Conservation (phyloP, 2,888 invertebrate genomes). For the Aspidapion aeneum region DNA sequence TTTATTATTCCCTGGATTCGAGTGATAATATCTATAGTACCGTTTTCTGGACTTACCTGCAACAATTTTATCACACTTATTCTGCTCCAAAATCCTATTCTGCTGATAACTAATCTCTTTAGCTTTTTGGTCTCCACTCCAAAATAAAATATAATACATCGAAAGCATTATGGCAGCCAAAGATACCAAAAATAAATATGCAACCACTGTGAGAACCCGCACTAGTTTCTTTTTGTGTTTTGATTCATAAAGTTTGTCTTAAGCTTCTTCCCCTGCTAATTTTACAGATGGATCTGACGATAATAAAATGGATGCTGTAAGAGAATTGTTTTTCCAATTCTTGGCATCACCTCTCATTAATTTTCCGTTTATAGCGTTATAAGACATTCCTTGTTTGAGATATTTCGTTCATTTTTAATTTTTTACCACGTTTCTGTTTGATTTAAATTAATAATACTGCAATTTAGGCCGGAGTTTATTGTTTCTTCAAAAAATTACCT, state of each 20-base stretch:
- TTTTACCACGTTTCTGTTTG: too few relatives aligned
- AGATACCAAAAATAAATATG: slow-evolving; percentile 92
- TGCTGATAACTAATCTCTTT: slow-evolving; percentile 18
- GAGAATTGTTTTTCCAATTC: slow-evolving; percentile 35
- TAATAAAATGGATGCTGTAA: slow-evolving; percentile 21
- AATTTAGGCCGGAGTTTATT: too few relatives aligned
- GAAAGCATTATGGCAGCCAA: slow-evolving; percentile 91
- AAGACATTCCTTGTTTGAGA: slow-evolving; percentile 49
- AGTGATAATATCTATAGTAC: too few relatives aligned
- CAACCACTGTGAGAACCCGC: slow-evolving; percentile 87
- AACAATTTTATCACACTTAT: slow-evolving; percentile 33
- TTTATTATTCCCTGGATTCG: too few relatives aligned
- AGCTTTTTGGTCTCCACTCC: slow-evolving; percentile 70
- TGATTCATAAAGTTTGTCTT: slow-evolving; percentile 73
- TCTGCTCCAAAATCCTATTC: slow-evolving; percentile 14
- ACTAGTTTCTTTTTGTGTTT: slow-evolving; percentile 86
- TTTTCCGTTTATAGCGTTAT: slow-evolving; percentile 55
- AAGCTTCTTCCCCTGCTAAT: slow-evolving; percentile 61
- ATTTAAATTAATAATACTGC: too few relatives aligned
- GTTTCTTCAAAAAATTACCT: too few relatives aligned
- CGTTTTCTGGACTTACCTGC: too few relatives aligned
- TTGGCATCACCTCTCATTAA: slow-evolving; percentile 35
- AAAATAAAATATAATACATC: slow-evolving; percentile 93
- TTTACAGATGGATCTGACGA: slow-evolving; percentile 57
- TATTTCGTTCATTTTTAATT: too few relatives aligned